These are phyloP conservation scores for Flabesymbios commensalis DNA, from an alignment of 2,888 invertebrate species.

Conservation along the genomic window DNA sequence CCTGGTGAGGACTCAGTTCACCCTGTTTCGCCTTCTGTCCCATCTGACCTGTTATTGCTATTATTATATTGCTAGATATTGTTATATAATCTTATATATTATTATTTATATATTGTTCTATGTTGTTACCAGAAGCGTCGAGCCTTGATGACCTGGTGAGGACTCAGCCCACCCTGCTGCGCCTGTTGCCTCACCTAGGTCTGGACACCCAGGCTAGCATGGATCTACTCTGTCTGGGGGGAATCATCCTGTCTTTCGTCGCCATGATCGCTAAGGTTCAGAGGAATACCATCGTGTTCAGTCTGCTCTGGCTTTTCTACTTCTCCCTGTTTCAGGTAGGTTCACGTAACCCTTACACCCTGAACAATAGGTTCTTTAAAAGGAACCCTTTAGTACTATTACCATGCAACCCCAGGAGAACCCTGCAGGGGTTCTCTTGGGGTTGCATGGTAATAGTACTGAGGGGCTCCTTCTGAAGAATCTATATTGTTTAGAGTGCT, in stretches of 20 bases:
- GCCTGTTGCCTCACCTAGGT: constrained; percentile 71
- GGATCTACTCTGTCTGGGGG: constrained; percentile 71
- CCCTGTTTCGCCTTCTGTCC: constrained; percentile 71
- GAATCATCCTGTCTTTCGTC: constrained; percentile 71
- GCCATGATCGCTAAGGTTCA: constrained; percentile 64
- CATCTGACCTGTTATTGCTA: too few relatives aligned
- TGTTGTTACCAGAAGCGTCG: not conserved
- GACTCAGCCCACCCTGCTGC: constrained; percentile 70
- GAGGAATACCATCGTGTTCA: constrained; percentile 67
- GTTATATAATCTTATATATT: too few relatives aligned
- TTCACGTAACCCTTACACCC: not conserved
- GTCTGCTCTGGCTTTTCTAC: constrained; percentile 72
- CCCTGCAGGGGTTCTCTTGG: too few relatives aligned
- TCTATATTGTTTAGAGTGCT: too few relatives aligned
- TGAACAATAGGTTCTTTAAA: too few relatives aligned
- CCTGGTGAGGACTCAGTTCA: constrained; percentile 65
- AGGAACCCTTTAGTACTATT: too few relatives aligned
- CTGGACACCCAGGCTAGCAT: constrained; percentile 71
- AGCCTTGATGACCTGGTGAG: constrained; percentile 43
- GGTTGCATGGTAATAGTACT: too few relatives aligned
- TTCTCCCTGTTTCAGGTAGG: constrained; percentile 73
- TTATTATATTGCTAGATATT: too few relatives aligned
- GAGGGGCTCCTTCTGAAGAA: too few relatives aligned
- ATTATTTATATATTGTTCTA: not conserved
- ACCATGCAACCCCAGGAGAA: too few relatives aligned